Conservation (phyloP, 2,113 vertebrate species). For the Apteryx mantelli region DNA sequence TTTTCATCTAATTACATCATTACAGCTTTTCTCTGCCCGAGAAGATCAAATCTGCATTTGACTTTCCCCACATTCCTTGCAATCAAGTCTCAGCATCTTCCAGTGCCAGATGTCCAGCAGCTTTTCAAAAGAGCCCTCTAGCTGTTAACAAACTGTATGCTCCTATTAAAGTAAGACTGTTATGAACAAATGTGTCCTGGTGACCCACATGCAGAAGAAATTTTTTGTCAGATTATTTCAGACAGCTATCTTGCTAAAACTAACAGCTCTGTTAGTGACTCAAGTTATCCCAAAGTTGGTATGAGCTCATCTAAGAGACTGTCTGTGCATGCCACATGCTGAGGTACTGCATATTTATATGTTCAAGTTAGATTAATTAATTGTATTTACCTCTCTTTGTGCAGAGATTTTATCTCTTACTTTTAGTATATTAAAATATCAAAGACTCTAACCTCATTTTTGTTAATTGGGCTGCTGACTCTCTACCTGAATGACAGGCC, state of each 20-base stretch:
- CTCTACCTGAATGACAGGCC: not conserved
- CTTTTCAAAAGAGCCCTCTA: not conserved
- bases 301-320: not conserved
- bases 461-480: not conserved
- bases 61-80: not conserved
- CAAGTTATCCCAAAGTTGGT: not conserved
- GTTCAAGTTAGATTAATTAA: not conserved
- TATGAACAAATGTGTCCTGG: not conserved
- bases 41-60: not conserved
- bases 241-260: not conserved
- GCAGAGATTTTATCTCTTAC: constrained; percentile 17
- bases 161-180: not conserved
- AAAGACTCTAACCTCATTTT: not conserved
- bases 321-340: not conserved
- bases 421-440: not conserved
- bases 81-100: not conserved
- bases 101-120: not conserved
- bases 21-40: not conserved
- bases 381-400: not conserved
- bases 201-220: not conserved
- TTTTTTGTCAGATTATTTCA: not conserved
- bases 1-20: not conserved
- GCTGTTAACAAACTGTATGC: not conserved
- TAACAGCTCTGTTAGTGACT: not conserved
- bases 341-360: not conserved